These are phyloP conservation scores for Octomys mimax DNA, from an alignment of 2,797 vertebrate species.

Conservation along the genomic window DNA sequence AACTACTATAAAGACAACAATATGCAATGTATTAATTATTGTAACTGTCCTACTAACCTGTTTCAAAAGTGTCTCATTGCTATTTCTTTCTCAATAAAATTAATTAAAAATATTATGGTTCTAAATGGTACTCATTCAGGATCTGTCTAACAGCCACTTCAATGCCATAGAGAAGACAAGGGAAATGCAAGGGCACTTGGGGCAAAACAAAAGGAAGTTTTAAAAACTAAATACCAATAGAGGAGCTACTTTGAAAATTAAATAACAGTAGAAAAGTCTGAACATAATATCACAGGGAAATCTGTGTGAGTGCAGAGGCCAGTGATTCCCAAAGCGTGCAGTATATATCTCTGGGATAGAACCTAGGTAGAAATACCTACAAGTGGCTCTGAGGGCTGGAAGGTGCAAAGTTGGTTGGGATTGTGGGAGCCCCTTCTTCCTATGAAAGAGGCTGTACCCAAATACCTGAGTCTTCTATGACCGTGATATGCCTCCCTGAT, in stretches of 20 bases:
- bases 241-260: background rate
- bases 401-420: too few species aligned
- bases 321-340: background rate
- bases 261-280: background rate
- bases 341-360: background rate
- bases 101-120: background rate
- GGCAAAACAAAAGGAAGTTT: background rate
- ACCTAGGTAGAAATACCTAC: background rate
- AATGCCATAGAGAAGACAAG: background rate
- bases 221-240: constrained; percentile 33
- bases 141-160: background rate
- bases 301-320: background rate
- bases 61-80: too few species aligned
- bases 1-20: too few species aligned
- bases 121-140: background rate
- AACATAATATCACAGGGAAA: background rate
- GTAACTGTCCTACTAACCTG: too few species aligned
- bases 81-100: too few species aligned
- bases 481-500: background rate
- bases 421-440: background rate
- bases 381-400: background rate
- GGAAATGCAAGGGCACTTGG: background rate
- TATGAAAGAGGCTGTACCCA: background rate
- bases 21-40: too few species aligned
- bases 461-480: background rate